A percentile compares a stretch with the other conserved stretches of the same genome.
Conservation (phyloP, 1,140 invertebrate species). For the Bursaphelenchus mucronatus region DNA sequence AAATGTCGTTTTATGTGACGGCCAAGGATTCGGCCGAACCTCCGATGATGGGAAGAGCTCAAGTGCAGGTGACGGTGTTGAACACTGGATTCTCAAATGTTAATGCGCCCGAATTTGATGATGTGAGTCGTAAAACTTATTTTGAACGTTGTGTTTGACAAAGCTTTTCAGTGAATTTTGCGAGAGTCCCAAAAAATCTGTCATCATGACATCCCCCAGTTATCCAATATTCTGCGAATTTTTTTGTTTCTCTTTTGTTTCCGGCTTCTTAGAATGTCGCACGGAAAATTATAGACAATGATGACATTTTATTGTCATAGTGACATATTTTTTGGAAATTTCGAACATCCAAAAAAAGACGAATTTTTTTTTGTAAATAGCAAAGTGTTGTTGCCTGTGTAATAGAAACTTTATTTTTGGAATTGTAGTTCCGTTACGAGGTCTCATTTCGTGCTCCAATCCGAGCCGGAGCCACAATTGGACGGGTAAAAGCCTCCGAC, state of each 20-base stretch:
- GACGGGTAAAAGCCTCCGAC: constrained; percentile 40
- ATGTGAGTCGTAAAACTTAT: constrained; percentile 27
- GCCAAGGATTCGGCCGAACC: constrained; percentile 40
- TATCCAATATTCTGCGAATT: no score
- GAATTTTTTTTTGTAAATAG: constrained; percentile 17
- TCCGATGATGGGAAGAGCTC: constrained; percentile 21
- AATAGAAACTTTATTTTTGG: neutral
- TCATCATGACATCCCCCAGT: no score
- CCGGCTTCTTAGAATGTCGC: no score
- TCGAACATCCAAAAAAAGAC: neutral
- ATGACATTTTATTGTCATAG: no score
- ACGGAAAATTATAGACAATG: no score
- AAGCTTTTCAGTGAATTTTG: no score
- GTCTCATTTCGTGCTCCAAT: constrained; percentile 31
- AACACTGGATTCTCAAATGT: constrained; percentile 38
- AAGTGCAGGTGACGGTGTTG: constrained; percentile 25
- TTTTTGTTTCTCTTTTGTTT: no score
- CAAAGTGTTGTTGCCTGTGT: constrained; percentile 8
- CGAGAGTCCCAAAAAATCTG: no score
- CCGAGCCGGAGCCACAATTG: constrained; percentile 28
- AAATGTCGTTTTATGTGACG: constrained; percentile 11
- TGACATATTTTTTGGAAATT: constrained; percentile 6
- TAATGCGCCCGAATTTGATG: constrained; percentile 43
- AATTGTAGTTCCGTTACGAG: constrained; percentile 39
- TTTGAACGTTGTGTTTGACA: no score